phyloP scores from a whole-genome alignment of 2,797 vertebrate genomes.

The Aselliscus stoliczkanus region DNA sequence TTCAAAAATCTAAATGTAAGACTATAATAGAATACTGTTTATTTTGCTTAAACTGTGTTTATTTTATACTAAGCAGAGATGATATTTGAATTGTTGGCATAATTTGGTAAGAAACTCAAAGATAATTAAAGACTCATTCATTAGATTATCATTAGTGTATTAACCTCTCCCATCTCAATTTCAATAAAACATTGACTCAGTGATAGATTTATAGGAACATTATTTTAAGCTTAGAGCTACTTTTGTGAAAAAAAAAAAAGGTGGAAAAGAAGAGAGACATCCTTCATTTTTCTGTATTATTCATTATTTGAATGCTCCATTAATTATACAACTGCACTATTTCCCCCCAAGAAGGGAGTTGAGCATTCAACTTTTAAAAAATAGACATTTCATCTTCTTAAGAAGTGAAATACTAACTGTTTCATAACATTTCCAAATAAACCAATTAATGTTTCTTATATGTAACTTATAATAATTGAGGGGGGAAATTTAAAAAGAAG shows the following conservation, averaged over 20 bases:
- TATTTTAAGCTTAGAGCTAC: constrained; percentile 8
- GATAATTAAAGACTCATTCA: neutral
- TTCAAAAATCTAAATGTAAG: neutral
- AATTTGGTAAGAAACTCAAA: neutral
- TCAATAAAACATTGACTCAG: neutral
- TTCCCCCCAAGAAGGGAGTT: neutral
- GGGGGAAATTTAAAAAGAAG: neutral
- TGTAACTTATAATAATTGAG: neutral
- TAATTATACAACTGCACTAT: neutral
- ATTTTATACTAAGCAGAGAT: neutral
- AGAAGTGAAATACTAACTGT: neutral
- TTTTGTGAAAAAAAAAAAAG: neutral
- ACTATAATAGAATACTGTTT: neutral
- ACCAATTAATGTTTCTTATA: neutral
- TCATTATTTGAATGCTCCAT: neutral
- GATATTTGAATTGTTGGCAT: neutral
- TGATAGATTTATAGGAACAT: neutral
- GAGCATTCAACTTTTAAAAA: neutral
- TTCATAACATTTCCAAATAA: neutral
- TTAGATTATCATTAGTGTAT: neutral
- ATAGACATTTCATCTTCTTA: neutral
- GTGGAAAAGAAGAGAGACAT: neutral
- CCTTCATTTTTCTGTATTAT: neutral
- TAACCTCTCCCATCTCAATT: neutral
- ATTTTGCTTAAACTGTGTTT: neutral